Conservation (phyloP, 2,888 invertebrate species). For the Hemithea aestivaria region DNA sequence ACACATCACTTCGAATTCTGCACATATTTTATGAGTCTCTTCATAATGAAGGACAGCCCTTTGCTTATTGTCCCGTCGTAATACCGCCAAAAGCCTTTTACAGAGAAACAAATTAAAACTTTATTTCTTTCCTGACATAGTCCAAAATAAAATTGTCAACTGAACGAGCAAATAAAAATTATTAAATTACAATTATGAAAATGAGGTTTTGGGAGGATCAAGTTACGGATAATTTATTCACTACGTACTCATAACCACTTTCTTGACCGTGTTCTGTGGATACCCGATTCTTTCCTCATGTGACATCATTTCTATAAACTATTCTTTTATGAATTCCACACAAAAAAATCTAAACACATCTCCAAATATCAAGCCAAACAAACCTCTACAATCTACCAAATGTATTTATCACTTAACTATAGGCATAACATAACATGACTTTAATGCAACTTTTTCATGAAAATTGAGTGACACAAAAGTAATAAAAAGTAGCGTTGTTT, state of each 20-base stretch:
- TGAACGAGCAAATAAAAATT: constrained; percentile 23
- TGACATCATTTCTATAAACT: too few relatives aligned
- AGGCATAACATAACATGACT: too few relatives aligned
- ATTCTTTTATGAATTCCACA: too few relatives aligned
- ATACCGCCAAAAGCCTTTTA: constrained; percentile 12
- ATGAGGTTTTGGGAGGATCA: constrained; percentile 20
- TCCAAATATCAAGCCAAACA: too few relatives aligned
- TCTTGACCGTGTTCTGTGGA: too few relatives aligned
- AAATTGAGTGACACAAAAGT: too few relatives aligned
- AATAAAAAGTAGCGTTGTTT: too few relatives aligned
- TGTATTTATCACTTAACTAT: too few relatives aligned
- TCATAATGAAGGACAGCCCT: constrained; percentile 53
- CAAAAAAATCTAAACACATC: too few relatives aligned
- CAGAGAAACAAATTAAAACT: constrained; percentile 9
- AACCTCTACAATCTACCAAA: too few relatives aligned
- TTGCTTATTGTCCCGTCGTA: constrained; percentile 32
- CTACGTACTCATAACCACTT: constrained; percentile 15
- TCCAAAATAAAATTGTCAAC: constrained; percentile 1
- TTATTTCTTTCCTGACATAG: constrained; percentile 8
- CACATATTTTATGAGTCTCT: constrained; percentile 62
- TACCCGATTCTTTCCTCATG: too few relatives aligned
- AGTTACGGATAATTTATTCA: constrained; percentile 29
- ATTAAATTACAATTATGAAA: constrained; percentile 28
- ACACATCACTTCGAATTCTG: constrained; percentile 55
- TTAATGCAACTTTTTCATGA: too few relatives aligned